These are phyloP conservation scores for Diacarnus erythraeanus DNA, from an alignment of 37 sponge, comb jelly and placozoan genomes.

Conservation along the genomic window DNA sequence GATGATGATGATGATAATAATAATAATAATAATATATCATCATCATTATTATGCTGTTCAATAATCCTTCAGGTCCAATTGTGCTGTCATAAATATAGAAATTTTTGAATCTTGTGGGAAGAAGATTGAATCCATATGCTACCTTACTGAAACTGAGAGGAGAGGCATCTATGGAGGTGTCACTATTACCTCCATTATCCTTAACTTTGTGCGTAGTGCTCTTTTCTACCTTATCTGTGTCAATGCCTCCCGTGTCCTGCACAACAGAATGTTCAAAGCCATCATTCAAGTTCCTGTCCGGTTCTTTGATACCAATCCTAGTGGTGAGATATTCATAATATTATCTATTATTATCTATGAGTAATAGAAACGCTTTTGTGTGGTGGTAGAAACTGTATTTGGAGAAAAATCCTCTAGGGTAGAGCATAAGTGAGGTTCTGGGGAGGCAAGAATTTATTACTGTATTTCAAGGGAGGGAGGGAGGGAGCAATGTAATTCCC, in stretches of 20 bases:
- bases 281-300: slow-evolving; percentile 64
- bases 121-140: background rate
- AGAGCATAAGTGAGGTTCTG: too few species aligned
- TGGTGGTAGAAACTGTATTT: too few species aligned
- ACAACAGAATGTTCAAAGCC: slow-evolving; percentile 63
- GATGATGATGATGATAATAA: too few species aligned
- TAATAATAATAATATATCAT: too few species aligned
- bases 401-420: too few species aligned
- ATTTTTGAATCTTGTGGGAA: background rate
- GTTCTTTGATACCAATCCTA: slow-evolving; percentile 86
- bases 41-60: too few species aligned
- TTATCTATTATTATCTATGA: too few species aligned
- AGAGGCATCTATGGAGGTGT: slow-evolving; percentile 48
- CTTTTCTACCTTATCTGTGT: slow-evolving; percentile 39
- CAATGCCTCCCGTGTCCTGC: slow-evolving; percentile 58
- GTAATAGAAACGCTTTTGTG: too few species aligned
- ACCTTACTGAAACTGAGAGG: slow-evolving; percentile 13
- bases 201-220: slow-evolving; percentile 29
- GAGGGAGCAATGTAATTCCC: background rate
- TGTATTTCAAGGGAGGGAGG: background rate
- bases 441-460: too few species aligned
- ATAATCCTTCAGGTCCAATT: slow-evolving; percentile 10
- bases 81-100: background rate
- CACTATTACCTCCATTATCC: slow-evolving; percentile 12
- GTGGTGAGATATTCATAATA: slow-evolving; percentile 37